Percentiles rank a stretch among this genome's conserved stretches.
These are phyloP conservation scores for Orthonychiurus folsomi DNA, from an alignment of 2,888 invertebrate genomes.

Conservation along the genomic window DNA sequence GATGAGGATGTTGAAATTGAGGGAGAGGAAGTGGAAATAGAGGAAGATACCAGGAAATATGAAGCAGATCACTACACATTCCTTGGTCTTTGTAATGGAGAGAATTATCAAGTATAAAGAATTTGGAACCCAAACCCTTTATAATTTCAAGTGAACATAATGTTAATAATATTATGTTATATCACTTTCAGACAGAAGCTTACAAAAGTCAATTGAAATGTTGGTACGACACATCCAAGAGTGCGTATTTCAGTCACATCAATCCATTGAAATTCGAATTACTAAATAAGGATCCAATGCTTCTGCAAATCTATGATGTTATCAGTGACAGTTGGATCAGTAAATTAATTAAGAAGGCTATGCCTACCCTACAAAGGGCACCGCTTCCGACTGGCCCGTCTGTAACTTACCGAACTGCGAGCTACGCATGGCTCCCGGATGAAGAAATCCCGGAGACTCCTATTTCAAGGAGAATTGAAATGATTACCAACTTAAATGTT, in stretches of 20 bases:
- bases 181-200: conserved; percentile 14
- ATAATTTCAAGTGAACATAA: neutral
- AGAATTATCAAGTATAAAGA: conserved; percentile 32
- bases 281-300: conserved; percentile 18
- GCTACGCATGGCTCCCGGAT: conserved; percentile 37
- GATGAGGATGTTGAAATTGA: neutral
- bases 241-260: conserved; percentile 20
- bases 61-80: conserved; percentile 37
- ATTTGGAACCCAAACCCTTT: neutral
- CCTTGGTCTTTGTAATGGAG: conserved; percentile 37
- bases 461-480: conserved; percentile 28
- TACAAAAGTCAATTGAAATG: conserved; percentile 18
- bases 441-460: conserved; percentile 22
- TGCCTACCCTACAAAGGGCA: conserved; percentile 32
- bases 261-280: conserved; percentile 28
- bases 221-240: conserved; percentile 19
- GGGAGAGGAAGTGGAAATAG: neutral
- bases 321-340: conserved; percentile 31
- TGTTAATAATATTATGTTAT: neutral
- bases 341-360: conserved; percentile 23
- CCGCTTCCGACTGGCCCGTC: conserved; percentile 21
- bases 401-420: conserved; percentile 36
- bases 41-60: conserved; percentile 18
- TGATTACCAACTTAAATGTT: conserved; percentile 35
- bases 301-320: conserved; percentile 26